Evolutionary conservation across 2,113 vertebrate genomes (phyloP).

Genomic region (Choloepus hoffmanni): DNA sequence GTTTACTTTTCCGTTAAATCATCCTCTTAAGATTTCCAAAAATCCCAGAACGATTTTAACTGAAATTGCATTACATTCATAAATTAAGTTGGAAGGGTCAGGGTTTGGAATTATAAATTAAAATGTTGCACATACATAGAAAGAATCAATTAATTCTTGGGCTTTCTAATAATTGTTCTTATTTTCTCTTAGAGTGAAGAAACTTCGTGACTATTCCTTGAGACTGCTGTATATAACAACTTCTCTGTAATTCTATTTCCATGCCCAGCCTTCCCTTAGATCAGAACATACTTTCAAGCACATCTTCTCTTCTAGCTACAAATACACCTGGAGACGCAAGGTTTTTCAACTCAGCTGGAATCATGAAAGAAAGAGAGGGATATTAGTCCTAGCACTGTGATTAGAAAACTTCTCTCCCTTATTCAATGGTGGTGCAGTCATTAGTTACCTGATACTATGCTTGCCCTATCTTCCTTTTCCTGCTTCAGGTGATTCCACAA

Average conservation of each 20-base stretch:
- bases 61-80: neutral
- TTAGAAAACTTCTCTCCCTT: neutral
- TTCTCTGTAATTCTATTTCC: slow-evolving; percentile 28
- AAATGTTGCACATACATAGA: neutral
- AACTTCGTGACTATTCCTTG: neutral
- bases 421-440: neutral
- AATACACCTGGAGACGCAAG: neutral
- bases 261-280: neutral
- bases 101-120: slow-evolving; percentile 45
- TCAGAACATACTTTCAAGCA: neutral
- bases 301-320: neutral
- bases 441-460: neutral
- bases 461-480: neutral
- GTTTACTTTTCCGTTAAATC: slow-evolving; percentile 49
- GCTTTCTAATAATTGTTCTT: slow-evolving; percentile 36
- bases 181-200: slow-evolving; percentile 27
- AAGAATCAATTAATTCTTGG: neutral
- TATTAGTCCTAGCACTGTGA: neutral
- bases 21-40: slow-evolving; percentile 7
- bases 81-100: slow-evolving; percentile 23
- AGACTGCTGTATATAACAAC: neutral
- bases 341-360: neutral
- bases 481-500: neutral
- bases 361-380: neutral
- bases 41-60: slow-evolving; percentile 50